Base-by-base conservation (phyloP, 1,140 invertebrate genomes). In the Cheumatopsyche charites region DNA sequence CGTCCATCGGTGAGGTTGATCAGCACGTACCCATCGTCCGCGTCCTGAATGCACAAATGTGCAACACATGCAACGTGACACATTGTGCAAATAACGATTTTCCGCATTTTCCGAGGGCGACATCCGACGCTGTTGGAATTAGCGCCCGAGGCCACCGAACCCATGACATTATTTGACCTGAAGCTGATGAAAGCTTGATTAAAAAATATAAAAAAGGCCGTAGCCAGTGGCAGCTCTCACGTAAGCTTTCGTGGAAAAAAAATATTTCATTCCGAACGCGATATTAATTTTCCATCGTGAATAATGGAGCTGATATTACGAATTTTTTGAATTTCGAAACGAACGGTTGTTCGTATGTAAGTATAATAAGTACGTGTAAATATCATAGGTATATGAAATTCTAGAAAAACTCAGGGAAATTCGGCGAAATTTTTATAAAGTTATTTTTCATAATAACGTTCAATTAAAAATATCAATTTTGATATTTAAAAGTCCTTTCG, bases 181-280 rank as follows among this genome's bases (percentile, higher is more conserved):
- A 62, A 19, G 17, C 23, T 26, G 58, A 62, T 36, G 58, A 62
- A 26, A 36, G 58, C 58, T 62, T 62, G 58, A 62, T 62, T 26
- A 36, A 62, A 62, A 62, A 62, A n/a, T n/a, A n/a, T n/a, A n/a
- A 36, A 52, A 15, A 13, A 2, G n/a, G 47, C 47, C 6, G 19
- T 52, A 13, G 47, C 47, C 47, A 52, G 19, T 52, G 19, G 19
- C n/a, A 52, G 47, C 47, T 17, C 47, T 52, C 47, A 17, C 29
- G 29, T 36, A 36, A 36, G 29, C 29, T 36, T 36, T 7, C 47
- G 47, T 7, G 47, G 9, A 52, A 52, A 52, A 52, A 47, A 52
- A 52, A 52, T 9, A 7, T 15, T 52, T 52, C 19, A 17, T 17
- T 7, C 47, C 19, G 9, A 52, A 17, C 47, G 47, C 47, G 47